These are phyloP conservation scores for Ephydatia muelleri DNA, from an alignment of 37 sponge, comb jelly and placozoan species.

Conservation along the genomic window DNA sequence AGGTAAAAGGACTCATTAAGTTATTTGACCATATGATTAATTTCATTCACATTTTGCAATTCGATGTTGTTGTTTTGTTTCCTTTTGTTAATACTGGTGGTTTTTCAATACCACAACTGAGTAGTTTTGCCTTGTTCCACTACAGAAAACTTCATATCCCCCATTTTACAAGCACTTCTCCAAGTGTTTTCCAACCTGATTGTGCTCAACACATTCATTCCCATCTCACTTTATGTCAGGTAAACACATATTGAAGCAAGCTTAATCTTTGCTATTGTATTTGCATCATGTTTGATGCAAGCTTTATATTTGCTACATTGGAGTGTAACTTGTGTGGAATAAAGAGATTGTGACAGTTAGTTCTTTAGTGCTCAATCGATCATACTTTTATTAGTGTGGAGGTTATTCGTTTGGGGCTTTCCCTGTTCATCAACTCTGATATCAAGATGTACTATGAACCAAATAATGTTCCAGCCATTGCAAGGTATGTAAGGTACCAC, in stretches of 20 bases:
- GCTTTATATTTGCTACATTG: too few relatives aligned
- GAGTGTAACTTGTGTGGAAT: too few relatives aligned
- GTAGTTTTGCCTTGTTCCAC: slow-evolving; percentile 64
- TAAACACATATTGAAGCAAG: slow-evolving; percentile 24
- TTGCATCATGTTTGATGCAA: too few relatives aligned
- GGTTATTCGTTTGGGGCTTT: slow-evolving; percentile 92
- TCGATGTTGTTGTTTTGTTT: too few relatives aligned
- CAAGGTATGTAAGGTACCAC: slow-evolving; percentile 34
- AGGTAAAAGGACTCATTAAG: too few relatives aligned
- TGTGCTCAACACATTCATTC: slow-evolving; percentile 95
- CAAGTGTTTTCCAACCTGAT: slow-evolving; percentile 92
- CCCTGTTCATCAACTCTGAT: slow-evolving; percentile 94
- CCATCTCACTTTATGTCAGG: slow-evolving; percentile 99
- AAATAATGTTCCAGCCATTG: slow-evolving; percentile 79
- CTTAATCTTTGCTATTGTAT: too few relatives aligned
- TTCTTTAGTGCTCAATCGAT: too few relatives aligned
- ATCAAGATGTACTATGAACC: slow-evolving; percentile 86
- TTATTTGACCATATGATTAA: too few relatives aligned
- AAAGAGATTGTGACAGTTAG: too few relatives aligned
- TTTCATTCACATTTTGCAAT: too few relatives aligned
- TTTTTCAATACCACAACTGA: too few relatives aligned
- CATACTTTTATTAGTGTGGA: slow-evolving; percentile 82
- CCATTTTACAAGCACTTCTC: slow-evolving; percentile 50
- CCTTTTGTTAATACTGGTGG: too few relatives aligned
- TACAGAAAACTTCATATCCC: slow-evolving; percentile 46